Evolutionary conservation across 2,888 invertebrate species (phyloP), one percentile per base, ranked within the genome.

Genomic region (Acanthosepion esculentum): DNA sequence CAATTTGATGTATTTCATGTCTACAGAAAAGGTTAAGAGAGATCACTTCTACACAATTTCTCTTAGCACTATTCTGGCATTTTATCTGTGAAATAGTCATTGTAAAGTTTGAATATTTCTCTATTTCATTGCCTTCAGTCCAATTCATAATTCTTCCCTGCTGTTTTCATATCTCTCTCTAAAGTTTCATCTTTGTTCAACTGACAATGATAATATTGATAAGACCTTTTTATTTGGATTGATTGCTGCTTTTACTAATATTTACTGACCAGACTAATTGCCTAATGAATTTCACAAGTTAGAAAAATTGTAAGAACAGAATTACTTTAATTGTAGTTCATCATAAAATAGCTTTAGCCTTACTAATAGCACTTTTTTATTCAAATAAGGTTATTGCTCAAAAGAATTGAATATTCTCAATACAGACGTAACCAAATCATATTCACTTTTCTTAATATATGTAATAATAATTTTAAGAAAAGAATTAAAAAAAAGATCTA

Each of bases 1-100:
- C 59, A 78, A 15, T 78, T 78, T 78, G 78, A 78, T 78, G 78
- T n/a, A 78, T 78, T 78, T 78, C 78, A 78, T 78, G 78, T 78
- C 78, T 78, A 78, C 78, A 78, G n/a, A 78, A 78, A 15, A 78
- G 78, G 78, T 78, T 78, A 78, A n/a, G n/a, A 78, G 78, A 78
- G 78, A 78, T 78, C 78, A 12, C n/a, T 78, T 33, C n/a, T n/a
- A n/a, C 78, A 78, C 78, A 78, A n/a, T 78, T 78, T 59, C 59
- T 59, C 59, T 59, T 59, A n/a, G n/a, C n/a, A n/a, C n/a, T n/a
- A n/a, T 78, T 4, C n/a, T n/a, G 78, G 15, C 78, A 78, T 78
- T 78, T 78, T 78, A 78, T 78, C 78, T 78, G 78, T 78, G 78
- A 59, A 23, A 59, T 59, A 59, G 59, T 59, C 59, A 78, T 78